phyloP scores from a whole-genome alignment of 2,888 invertebrate genomes.

The Drosophila kuntzei region DNA sequence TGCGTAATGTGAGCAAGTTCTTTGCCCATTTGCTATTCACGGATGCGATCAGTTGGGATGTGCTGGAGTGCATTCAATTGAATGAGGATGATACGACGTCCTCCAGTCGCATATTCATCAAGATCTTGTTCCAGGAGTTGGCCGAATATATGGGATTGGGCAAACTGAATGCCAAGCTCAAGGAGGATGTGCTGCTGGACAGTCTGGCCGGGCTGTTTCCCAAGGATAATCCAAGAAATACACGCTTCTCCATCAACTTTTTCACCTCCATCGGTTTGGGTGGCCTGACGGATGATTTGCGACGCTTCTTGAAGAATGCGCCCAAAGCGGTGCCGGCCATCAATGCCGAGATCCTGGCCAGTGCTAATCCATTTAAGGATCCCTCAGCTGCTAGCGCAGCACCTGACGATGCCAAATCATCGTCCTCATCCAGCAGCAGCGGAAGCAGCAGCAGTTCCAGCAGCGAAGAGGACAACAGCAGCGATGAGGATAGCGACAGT shows the following conservation, averaged over 20 bases:
- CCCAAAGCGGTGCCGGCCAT: constrained; percentile 84
- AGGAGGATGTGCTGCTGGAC: constrained; percentile 93
- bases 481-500: constrained; percentile 61
- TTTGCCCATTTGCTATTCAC: constrained; percentile 98
- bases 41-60: constrained; percentile 98
- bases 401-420: constrained; percentile 33
- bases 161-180: constrained; percentile 95
- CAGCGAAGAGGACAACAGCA: constrained; percentile 48
- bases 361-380: constrained; percentile 70
- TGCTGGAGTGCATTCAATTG: constrained; percentile 93
- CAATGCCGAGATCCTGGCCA: constrained; percentile 82
- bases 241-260: constrained; percentile 98
- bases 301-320: constrained; percentile 92
- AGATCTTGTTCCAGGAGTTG: constrained; percentile 98
- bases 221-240: constrained; percentile 97
- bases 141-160: constrained; percentile 98
- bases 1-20: constrained; percentile 98
- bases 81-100: constrained; percentile 99
- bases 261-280: constrained; percentile 99
- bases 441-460: constrained; percentile 43
- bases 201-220: constrained; percentile 97
- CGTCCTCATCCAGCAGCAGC: constrained; percentile 44
- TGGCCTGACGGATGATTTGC: constrained; percentile 96
- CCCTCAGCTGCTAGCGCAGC: constrained; percentile 46
- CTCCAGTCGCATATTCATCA: constrained; percentile 98